These are phyloP conservation scores for Cavia aperea DNA, from an alignment of 2,113 vertebrate genomes.

Conservation along the genomic window DNA sequence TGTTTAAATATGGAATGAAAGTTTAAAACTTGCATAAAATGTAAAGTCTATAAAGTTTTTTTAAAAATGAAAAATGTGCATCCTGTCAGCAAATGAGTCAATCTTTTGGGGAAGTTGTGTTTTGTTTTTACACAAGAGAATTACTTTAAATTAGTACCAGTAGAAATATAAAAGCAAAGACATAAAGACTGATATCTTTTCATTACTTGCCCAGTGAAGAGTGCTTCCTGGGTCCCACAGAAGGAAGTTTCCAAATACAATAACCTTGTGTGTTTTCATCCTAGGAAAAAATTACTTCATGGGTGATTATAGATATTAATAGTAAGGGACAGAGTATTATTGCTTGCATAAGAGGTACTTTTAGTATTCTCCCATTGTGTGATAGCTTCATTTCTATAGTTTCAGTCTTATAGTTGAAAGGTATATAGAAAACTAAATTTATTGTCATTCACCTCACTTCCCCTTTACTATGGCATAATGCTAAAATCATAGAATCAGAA, in stretches of 20 bases:
- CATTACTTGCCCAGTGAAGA: conserved; percentile 13
- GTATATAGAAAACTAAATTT: conserved; percentile 44
- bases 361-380: conserved; percentile 47
- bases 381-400: conserved; percentile 40
- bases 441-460: not conserved
- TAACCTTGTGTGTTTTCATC: conserved; percentile 58
- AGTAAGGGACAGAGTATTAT: conserved; percentile 55
- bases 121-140: conserved; percentile 24
- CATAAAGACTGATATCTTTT: not conserved
- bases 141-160: not conserved
- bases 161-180: conserved; percentile 22
- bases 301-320: conserved; percentile 60
- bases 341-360: conserved; percentile 41
- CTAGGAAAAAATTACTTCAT: conserved; percentile 63
- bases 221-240: conserved; percentile 29
- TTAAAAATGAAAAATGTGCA: not conserved
- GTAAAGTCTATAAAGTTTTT: not conserved
- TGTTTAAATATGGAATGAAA: conserved; percentile 1
- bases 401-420: conserved; percentile 41
- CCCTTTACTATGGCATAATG: not conserved
- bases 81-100: not conserved
- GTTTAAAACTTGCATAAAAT: conserved; percentile 33
- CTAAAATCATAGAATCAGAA: conserved; percentile 41
- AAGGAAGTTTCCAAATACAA: conserved; percentile 57
- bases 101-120: not conserved